Evolutionary conservation across 2,888 invertebrate genomes (phyloP), one percentile per base, ranked within the genome.

Genomic region (Amiota minor): DNA sequence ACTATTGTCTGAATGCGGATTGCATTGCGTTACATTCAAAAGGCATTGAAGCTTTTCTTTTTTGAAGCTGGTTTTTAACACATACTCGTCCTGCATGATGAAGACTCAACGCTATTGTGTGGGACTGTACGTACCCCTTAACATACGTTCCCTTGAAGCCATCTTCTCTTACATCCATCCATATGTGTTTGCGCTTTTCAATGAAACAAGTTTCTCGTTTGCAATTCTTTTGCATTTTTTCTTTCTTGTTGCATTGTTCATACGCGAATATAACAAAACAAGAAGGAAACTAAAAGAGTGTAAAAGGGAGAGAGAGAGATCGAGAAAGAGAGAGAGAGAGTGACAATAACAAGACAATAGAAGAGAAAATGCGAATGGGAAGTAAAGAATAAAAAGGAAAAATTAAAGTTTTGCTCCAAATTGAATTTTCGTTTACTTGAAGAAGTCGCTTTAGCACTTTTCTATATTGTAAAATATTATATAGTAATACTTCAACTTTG

Each of bases 351-450:
- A n/a, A n/a, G 6, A 6, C 35, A 35, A 35, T 35, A 6, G 35
- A 35, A 35, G 4, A 35, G 35, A 4, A 35, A 35, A 35, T 4
- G 35, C 35, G 35, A 35, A 35, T 35, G 6, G 2, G 35, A 35
- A 35, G 35, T 35, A 35, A 35, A 35, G 35, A 35, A 35, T 35
- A 8, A 35, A 35, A 35, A 35, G 12, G 14, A 50, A 50, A 68
- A 68, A 50, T 50, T 68, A 16, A 65, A 47, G 47, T 68, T 68
- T 50, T 53, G 50, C 67, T 50, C 6, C 23, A 68, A 68, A 68
- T 68, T 68, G 50, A 68, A 68, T 68, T 68, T 68, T 68, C 67
- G 67, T 68, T 68, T 68, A 68, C 67, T 68, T 68, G 46, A 45
- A 53, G 67, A 59, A 59, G 18, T 20, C 20, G 56, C 56, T 20